Evolutionary conservation across 1,140 invertebrate species (phyloP), one percentile per base, ranked within the genome.

Genomic region (Penaeus japonicus): DNA sequence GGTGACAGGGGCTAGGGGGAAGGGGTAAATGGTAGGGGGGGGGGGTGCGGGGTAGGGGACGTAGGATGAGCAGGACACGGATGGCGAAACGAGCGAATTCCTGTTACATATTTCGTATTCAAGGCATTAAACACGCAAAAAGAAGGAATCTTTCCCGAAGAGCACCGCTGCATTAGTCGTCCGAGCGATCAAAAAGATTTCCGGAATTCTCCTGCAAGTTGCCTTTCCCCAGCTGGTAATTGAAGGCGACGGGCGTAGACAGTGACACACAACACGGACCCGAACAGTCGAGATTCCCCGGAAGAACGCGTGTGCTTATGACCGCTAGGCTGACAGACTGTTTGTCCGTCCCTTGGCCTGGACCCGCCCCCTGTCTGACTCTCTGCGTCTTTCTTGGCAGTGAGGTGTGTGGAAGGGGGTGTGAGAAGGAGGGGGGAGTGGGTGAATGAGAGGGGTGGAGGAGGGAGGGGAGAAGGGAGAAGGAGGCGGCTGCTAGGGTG

Each of bases 191-290:
- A 59, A 59, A 59, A 82, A 55, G 22, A 47, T 47, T 55, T n/a
- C 39, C 17, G 80, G 54, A 82, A 82, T 62, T 82, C 80, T 30
- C 55, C 80, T 55, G 55, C 18, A 59, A 80, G 78, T 59, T 59
- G 53, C 80, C 55, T 20, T 82, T 59, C 27, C 55, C 24, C 59
- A 47, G 47, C 47, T 32, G 55, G 27, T 59, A 82, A 82, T 82
- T 82, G 55, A 30, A 59, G 32, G 32, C 55, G 15, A 22, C 80
- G 22, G 47, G n/a, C 18, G 30, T 10, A 82, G 80, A 82, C 30
- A 82, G 55, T 59, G 54, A 4, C 32, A 15, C 0, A 15, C 80
- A 30, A 82, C 54, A 22, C 80, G 15, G 30, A 0, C 24, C 47
- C 47, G 47, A 47, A 82, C 24, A 32, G 18, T 59, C 53, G 80